Conservation (phyloP, 2,113 vertebrate genomes). For the Drymodes brunneopygia region DNA sequence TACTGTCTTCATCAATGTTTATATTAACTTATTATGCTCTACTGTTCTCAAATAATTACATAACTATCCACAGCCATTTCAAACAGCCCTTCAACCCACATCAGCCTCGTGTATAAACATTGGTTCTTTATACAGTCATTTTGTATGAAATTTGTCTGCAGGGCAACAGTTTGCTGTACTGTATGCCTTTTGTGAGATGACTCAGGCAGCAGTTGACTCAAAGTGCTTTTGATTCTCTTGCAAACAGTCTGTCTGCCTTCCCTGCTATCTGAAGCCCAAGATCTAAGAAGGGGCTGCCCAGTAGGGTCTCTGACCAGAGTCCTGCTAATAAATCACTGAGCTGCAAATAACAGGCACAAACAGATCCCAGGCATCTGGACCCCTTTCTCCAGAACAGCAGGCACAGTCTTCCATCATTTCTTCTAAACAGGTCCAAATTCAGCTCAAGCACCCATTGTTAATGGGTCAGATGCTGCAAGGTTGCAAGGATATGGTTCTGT, state of each 20-base stretch:
- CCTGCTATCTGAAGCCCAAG: neutral
- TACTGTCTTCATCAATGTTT: conserved; percentile 43
- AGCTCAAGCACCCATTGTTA: neutral
- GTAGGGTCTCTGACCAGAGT: neutral
- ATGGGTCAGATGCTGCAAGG: neutral
- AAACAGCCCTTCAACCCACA: conserved; percentile 47
- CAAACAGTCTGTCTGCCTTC: conserved; percentile 11
- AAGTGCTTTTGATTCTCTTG: conserved; percentile 35
- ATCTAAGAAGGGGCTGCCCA: conserved; percentile 2
- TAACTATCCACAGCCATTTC: conserved; percentile 28
- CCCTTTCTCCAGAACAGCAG: neutral
- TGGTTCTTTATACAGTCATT: conserved; percentile 27
- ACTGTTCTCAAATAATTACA: conserved; percentile 51
- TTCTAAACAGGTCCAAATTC: neutral
- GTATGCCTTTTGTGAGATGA: conserved; percentile 37
- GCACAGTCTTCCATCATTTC: neutral
- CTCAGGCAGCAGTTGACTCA: conserved; percentile 39
- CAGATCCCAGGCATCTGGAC: neutral
- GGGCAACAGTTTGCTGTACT: conserved; percentile 9
- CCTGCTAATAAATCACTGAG: conserved; percentile 24
- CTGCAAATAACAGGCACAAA: neutral
- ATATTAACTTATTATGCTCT: conserved; percentile 39
- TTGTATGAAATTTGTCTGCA: conserved; percentile 45
- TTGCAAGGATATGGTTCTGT: neutral
- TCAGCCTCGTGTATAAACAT: conserved; percentile 5